These are phyloP conservation scores for Trilocha varians DNA, from an alignment of 2,888 invertebrate species.

Conservation along the genomic window DNA sequence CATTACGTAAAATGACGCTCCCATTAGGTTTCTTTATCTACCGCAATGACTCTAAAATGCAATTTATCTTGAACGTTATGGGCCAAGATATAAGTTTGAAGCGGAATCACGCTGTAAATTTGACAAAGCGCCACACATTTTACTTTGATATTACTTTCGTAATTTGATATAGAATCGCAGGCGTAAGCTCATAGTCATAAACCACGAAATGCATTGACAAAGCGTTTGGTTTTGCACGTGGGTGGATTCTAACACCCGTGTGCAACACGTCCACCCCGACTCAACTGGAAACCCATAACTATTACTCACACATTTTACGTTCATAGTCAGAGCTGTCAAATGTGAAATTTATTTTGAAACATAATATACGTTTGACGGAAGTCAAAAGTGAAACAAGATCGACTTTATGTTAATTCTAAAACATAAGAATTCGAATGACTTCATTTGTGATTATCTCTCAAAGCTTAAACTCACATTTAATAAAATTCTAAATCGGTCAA, in stretches of 20 bases:
- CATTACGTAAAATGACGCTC: constrained; percentile 2
- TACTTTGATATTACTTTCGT: constrained; percentile 1
- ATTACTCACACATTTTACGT: background rate
- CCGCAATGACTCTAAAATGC: background rate
- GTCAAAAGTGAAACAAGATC: no score
- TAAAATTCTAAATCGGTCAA: constrained; percentile 10
- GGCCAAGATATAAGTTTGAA: constrained; percentile 3
- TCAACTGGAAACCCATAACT: background rate
- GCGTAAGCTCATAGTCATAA: constrained; percentile 41
- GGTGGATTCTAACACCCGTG: constrained; percentile 44
- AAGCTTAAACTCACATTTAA: background rate
- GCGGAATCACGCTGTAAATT: constrained; percentile 3
- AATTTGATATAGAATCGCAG: constrained; percentile 18
- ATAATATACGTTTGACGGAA: background rate
- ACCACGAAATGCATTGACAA: constrained; percentile 49
- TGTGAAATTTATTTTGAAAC: background rate
- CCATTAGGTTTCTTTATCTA: background rate
- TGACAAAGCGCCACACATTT: constrained; percentile 1
- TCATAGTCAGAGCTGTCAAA: background rate
- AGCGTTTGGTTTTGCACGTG: constrained; percentile 57
- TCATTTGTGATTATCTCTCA: no score
- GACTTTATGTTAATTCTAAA: no score
- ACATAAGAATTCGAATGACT: no score
- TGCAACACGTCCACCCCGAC: background rate
- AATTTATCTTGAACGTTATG: constrained; percentile 1